These are phyloP conservation scores for Felis chaus DNA, from an alignment of 2,113 vertebrate species.

Conservation along the genomic window DNA sequence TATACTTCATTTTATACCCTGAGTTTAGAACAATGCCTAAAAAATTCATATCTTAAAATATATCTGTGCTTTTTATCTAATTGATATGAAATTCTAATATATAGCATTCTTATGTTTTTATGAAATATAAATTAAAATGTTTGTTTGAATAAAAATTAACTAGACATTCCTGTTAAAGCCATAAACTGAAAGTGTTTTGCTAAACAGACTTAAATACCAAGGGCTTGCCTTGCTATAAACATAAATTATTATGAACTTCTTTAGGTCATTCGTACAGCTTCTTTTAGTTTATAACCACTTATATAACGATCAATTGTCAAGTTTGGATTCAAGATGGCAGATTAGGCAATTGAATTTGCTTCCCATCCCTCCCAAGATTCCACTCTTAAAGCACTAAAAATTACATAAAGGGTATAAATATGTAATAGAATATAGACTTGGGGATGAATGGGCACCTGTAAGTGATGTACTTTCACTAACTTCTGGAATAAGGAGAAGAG, in stretches of 20 bases:
- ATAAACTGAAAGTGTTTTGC: background rate
- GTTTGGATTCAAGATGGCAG: background rate
- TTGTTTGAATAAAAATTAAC: background rate
- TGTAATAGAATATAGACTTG: background rate
- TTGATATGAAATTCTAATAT: background rate
- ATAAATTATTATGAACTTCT: conserved; percentile 11
- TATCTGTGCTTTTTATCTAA: background rate
- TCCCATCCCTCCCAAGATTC: background rate
- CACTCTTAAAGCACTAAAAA: background rate
- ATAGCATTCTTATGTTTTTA: background rate
- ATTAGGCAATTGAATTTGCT: background rate
- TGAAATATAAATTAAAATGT: conserved; percentile 11
- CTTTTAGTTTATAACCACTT: background rate
- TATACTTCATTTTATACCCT: background rate
- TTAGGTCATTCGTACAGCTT: background rate
- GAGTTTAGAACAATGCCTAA: background rate
- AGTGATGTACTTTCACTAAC: background rate
- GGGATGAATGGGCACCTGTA: background rate
- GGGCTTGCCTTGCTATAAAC: background rate
- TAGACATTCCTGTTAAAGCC: background rate
- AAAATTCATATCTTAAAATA: background rate
- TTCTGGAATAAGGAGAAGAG: background rate
- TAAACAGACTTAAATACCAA: conserved; percentile 24
- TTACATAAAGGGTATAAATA: background rate
- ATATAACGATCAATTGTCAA: background rate